phyloP scores from a whole-genome alignment of 1,140 invertebrate genomes.

The Neelides sp. region DNA sequence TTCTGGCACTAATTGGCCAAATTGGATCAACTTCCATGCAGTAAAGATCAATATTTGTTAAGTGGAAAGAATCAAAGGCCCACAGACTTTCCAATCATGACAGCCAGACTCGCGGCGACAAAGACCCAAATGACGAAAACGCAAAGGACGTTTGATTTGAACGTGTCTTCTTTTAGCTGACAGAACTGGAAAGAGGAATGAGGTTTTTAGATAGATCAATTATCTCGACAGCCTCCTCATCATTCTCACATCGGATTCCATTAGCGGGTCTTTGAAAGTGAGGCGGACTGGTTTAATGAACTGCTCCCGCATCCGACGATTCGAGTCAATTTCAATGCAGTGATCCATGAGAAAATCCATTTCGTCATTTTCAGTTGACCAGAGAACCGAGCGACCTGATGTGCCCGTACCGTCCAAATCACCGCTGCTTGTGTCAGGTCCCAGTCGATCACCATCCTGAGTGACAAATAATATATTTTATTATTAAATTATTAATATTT shows the following conservation, averaged over 20 bases:
- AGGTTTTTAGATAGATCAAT: no score
- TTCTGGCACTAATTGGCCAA: no score
- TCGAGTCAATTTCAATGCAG: constrained; percentile 82
- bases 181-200: constrained; percentile 50
- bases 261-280: constrained; percentile 59
- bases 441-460: no score
- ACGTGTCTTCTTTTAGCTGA: constrained; percentile 79
- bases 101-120: constrained; percentile 62
- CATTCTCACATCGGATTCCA: constrained; percentile 51
- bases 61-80: background rate
- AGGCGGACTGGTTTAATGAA: constrained; percentile 77
- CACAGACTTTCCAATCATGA: constrained; percentile 61
- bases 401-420: constrained; percentile 27
- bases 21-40: background rate
- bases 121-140: constrained; percentile 82
- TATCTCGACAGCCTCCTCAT: background rate
- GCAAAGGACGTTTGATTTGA: constrained; percentile 86
- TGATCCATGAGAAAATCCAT: constrained; percentile 77
- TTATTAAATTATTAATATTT: no score
- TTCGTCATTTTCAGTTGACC: constrained; percentile 46
- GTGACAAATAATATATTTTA: no score
- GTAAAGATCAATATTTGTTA: background rate
- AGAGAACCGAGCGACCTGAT: constrained; percentile 22
- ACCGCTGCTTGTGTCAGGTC: constrained; percentile 12
- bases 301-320: constrained; percentile 74